phyloP scores from a whole-genome alignment of 2,888 invertebrate genomes.

The Ormyrus nitidulus region DNA sequence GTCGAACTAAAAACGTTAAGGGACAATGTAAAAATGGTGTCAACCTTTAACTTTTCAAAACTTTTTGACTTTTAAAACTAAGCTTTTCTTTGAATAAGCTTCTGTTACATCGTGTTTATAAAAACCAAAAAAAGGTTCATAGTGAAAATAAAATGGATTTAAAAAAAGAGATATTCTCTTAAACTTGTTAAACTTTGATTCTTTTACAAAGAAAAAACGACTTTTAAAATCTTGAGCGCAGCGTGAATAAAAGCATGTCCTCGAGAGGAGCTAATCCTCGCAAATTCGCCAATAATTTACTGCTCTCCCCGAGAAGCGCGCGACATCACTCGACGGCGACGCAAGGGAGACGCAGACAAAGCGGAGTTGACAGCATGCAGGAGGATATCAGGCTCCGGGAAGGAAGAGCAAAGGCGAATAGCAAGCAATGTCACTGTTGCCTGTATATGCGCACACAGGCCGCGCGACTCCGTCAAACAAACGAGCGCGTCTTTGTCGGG shows the following conservation, averaged over 20 bases:
- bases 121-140: too few relatives aligned
- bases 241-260: too few relatives aligned
- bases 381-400: neutral
- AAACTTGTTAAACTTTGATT: too few relatives aligned
- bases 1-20: neutral
- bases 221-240: too few relatives aligned
- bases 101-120: too few relatives aligned
- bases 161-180: too few relatives aligned
- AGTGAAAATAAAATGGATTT: too few relatives aligned
- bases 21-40: neutral
- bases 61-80: neutral
- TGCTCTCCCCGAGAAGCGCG: neutral
- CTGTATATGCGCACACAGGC: neutral
- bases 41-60: neutral
- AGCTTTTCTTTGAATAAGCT: too few relatives aligned
- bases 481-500: conserved; percentile 22
- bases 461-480: conserved; percentile 16
- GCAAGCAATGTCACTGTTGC: conserved; percentile 25
- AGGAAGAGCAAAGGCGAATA: conserved; percentile 10
- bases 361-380: neutral
- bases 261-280: too few relatives aligned
- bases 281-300: neutral
- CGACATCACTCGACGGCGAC: too few relatives aligned
- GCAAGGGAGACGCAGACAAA: neutral
- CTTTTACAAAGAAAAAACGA: too few relatives aligned